Base-by-base conservation (phyloP, 35 echinoderm and acorn worm genomes). In the Stichopus chloronotus region DNA sequence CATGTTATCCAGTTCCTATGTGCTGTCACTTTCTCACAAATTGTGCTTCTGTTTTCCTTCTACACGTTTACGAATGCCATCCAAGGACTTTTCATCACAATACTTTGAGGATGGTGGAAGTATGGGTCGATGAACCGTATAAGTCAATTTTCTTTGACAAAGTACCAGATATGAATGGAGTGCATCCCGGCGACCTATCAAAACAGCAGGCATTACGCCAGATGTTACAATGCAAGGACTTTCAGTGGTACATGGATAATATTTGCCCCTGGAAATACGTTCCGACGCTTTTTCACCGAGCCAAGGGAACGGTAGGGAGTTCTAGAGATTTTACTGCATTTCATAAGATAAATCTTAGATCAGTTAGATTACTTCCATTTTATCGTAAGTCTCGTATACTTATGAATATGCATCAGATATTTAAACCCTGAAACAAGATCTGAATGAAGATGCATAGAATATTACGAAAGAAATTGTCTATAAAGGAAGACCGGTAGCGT, bases 211-310 rank as follows among this genome's bases (percentile, higher is more conserved):
- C 58, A 21, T 76, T 98, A 8, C 81, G 90, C 57, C 9, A 98
- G 57, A 86, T 91, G 8, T 84, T 95, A 5, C 19, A 94, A 59
- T 98, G 96, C 74, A 83, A 98, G 11, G 86, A 92, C 61, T 98
- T 98, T 58, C 78, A 98, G 56, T 98, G 96, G 96, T 98, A 94
- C 56, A 77, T 98, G 3, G 92, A 98, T 4, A 95, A 95, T 16
- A 90, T 98, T 43, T 95, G 63, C 65, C 96, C 96, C n/a, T 92
- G 88, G 55, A 56, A 94, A 54, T 21, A 83, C 13, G 77, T 98
- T 58, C 96, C 96, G 16, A 86, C 92, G 25, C 57, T 88, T 17
- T 94, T 92, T 52, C 74, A 90, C 11, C 25, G 57, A 7, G 94
- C 96, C 0, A 57, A 83, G 43, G 96, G 94, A 58, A 92, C 94